Conservation (phyloP, 35 echinoderm and acorn worm species). For the Heliocidaris erythrogramma region DNA sequence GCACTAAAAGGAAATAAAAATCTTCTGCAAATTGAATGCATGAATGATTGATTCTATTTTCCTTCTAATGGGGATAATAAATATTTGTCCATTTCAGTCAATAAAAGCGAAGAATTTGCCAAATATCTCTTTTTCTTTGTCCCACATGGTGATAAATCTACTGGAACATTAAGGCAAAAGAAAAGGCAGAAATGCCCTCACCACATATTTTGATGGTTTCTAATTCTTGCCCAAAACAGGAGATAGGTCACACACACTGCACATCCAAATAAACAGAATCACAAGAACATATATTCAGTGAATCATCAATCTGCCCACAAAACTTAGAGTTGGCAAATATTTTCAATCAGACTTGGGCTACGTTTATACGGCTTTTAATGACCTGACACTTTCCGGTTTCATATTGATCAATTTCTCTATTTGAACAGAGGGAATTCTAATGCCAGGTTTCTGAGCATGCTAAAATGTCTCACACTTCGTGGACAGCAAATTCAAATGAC, state of each 20-base stretch:
- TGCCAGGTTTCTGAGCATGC: no score
- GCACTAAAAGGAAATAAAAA: background rate
- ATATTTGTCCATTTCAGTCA: slow-evolving; percentile 5
- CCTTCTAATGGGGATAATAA: slow-evolving; percentile 11
- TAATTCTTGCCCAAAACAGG: slow-evolving; percentile 1
- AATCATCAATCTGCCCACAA: background rate
- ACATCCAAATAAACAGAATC: slow-evolving; percentile 32
- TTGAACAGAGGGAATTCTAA: no score
- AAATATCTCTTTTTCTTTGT: slow-evolving; percentile 21
- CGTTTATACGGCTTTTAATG: no score
- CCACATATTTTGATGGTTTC: slow-evolving; percentile 8
- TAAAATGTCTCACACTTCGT: no score
- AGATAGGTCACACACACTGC: slow-evolving; percentile 29
- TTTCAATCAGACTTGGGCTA: no score
- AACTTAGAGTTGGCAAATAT: background rate
- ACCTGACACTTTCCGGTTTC: no score
- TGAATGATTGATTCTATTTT: slow-evolving; percentile 6
- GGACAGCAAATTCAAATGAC: no score
- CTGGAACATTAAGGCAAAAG: background rate
- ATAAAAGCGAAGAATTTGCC: slow-evolving; percentile 21
- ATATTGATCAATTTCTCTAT: no score
- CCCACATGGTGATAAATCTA: background rate
- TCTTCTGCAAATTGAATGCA: slow-evolving; percentile 17
- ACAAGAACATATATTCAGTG: background rate
- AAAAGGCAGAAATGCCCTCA: background rate